Conservation (phyloP, 2,113 vertebrate genomes). For the Dermatemys mawii region DNA sequence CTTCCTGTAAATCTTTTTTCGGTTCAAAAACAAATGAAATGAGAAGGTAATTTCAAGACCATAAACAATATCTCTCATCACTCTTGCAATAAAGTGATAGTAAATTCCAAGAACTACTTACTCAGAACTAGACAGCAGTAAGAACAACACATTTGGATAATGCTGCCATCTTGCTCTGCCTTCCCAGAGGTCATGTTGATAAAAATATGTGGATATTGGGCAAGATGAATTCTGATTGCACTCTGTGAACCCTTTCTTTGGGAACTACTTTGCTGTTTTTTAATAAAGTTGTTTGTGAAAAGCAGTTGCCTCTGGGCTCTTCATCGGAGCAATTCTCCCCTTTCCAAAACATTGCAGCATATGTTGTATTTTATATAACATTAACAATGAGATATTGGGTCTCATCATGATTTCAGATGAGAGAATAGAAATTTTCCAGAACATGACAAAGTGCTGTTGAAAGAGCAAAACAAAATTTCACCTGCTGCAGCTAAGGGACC, state of each 20-base stretch:
- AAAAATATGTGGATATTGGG: fast-evolving
- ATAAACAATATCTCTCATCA: neutral
- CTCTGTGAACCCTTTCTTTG: fast-evolving
- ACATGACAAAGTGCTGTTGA: fast-evolving
- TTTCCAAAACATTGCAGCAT: neutral
- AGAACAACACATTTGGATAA: fast-evolving
- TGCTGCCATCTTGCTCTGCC: fast-evolving
- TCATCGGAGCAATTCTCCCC: too few species aligned
- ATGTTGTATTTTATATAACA: fast-evolving
- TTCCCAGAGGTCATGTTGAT: fast-evolving
- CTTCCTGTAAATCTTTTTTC: neutral
- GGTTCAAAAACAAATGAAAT: neutral
- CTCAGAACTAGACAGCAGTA: neutral
- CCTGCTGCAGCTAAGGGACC: slow-evolving; percentile 21
- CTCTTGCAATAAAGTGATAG: slow-evolving; percentile 6
- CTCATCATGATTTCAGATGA: fast-evolving
- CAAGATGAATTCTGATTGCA: neutral
- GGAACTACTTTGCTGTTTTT: neutral
- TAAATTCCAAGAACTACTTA: neutral
- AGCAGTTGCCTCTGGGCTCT: too few species aligned
- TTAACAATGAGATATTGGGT: neutral
- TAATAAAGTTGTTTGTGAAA: neutral
- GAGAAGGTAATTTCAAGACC: slow-evolving; percentile 28
- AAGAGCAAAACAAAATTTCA: neutral
- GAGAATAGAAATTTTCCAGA: neutral